Conservation (phyloP, 2,797 vertebrate genomes). For the Sarcophilus harrisii region DNA sequence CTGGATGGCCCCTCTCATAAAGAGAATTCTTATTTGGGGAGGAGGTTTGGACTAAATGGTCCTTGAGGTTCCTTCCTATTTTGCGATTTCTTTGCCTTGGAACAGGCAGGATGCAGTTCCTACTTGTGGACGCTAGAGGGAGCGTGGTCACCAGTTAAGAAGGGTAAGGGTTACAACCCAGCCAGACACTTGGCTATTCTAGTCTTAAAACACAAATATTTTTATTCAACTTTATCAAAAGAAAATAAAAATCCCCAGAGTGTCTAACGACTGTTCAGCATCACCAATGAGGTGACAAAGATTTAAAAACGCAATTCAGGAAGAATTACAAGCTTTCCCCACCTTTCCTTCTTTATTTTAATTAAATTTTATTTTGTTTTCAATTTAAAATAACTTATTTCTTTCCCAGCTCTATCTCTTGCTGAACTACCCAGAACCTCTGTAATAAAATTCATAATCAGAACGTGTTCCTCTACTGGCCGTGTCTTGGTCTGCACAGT, state of each 20-base stretch:
- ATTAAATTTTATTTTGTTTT: not conserved
- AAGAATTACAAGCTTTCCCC: conserved; percentile 6
- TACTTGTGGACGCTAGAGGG: not conserved
- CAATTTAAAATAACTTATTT: not conserved
- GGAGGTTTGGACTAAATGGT: not conserved
- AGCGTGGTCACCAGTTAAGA: conserved; percentile 17
- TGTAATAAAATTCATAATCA: not conserved
- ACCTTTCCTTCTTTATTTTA: not conserved
- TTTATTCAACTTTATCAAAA: conserved; percentile 40
- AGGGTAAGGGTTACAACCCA: not conserved
- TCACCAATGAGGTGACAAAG: conserved; percentile 27
- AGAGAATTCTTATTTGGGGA: not conserved
- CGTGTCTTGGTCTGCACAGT: not conserved
- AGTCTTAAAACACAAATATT: conserved; percentile 35
- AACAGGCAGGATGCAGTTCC: not conserved
- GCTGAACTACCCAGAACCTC: not conserved
- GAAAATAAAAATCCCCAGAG: conserved; percentile 19
- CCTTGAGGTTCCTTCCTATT: not conserved
- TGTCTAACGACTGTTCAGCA: conserved; percentile 26
- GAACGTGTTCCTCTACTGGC: not conserved
- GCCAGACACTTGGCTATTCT: not conserved
- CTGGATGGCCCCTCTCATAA: not conserved
- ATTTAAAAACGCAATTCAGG: not conserved
- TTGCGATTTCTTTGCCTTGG: not conserved
- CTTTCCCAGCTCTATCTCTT: not conserved